These are phyloP conservation scores for Xyrauchen texanus DNA, from an alignment of 2,113 vertebrate species.

Conservation along the genomic window DNA sequence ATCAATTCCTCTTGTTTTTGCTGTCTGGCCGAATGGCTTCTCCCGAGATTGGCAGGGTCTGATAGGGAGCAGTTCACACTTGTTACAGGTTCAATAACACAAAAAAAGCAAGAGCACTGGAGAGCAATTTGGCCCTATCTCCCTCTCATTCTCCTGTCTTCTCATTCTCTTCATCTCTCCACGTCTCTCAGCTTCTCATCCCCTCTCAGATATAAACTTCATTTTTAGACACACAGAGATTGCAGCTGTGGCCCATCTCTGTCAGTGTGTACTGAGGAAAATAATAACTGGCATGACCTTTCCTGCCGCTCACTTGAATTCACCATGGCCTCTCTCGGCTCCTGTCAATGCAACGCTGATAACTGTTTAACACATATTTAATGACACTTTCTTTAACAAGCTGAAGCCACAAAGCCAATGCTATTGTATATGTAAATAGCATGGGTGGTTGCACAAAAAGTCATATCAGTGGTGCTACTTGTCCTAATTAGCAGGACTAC, in stretches of 20 bases:
- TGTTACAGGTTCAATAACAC: conserved; percentile 45
- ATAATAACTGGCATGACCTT: conserved; percentile 60
- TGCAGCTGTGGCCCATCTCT: conserved; percentile 43
- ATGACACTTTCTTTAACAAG: conserved; percentile 32
- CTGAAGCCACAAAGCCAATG: conserved; percentile 9
- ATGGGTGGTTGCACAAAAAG: neutral
- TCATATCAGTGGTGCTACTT: neutral
- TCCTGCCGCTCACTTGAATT: conserved; percentile 5
- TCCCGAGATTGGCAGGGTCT: conserved; percentile 46
- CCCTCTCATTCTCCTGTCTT: neutral
- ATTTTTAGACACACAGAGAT: conserved; percentile 40
- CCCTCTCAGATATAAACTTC: conserved; percentile 34
- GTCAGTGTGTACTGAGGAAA: conserved; percentile 47
- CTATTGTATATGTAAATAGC: conserved; percentile 40
- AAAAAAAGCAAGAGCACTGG: conserved; percentile 28
- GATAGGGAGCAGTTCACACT: conserved; percentile 41
- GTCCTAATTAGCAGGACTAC: conserved; percentile 45
- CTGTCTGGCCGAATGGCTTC: conserved; percentile 15
- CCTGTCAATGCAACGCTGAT: neutral
- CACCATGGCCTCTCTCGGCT: neutral
- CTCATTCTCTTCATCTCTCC: neutral
- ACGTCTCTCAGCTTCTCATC: neutral
- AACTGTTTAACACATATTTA: conserved; percentile 28
- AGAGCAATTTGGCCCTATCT: conserved; percentile 23
- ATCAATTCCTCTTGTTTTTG: conserved; percentile 38